Base-by-base conservation (phyloP, 1,140 invertebrate genomes). In the Colletes gigas region DNA sequence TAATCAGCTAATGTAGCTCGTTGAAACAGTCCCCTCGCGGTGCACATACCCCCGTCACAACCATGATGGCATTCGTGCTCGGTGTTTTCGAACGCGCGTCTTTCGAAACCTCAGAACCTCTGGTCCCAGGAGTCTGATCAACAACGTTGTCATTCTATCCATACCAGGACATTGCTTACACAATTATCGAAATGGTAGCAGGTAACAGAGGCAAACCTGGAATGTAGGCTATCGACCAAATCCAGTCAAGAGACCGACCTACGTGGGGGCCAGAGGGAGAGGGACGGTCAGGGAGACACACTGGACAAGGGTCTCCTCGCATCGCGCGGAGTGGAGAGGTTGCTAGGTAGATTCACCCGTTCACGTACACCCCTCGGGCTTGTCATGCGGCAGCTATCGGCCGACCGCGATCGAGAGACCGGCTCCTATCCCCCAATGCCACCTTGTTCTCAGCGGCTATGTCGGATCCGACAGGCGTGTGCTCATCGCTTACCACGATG, bases 361-460 rank as follows among this genome's bases (percentile, higher is more conserved):
- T 85, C 84, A 82, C 74, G 87, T 86, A 88, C 81, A 88, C 80
- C 85, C 87, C 80, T 88, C 81, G 88, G 87, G 85, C 88, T 89
- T 88, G 87, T 88, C 87, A 88, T 86, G 86, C 69, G 87, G 85
- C 75, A 79, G 78, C 83, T 89, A 89, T 89, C 88, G 83, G 81
- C 71, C 81, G 74, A 87, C 86, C 83, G 68, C 88, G 86, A 88
- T 89, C 84, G 84, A 87, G 85, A 83, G 82, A 69, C 83, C 60
- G 74, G 82, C 85, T 85, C 50, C 82, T 87, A 87, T 86, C 85
- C 85, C 73, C 84, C 84, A 88, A 88, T 88, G 74, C 88, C 86
- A 87, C 83, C 84, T 89, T 85, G 82, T 88, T 85, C 83, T 88
- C 86, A 67, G 78, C 78, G 78, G 82, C 86, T 81, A 88, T 85